These are phyloP conservation scores for Megathymus violae DNA, from an alignment of 1,140 invertebrate genomes.

Conservation along the genomic window DNA sequence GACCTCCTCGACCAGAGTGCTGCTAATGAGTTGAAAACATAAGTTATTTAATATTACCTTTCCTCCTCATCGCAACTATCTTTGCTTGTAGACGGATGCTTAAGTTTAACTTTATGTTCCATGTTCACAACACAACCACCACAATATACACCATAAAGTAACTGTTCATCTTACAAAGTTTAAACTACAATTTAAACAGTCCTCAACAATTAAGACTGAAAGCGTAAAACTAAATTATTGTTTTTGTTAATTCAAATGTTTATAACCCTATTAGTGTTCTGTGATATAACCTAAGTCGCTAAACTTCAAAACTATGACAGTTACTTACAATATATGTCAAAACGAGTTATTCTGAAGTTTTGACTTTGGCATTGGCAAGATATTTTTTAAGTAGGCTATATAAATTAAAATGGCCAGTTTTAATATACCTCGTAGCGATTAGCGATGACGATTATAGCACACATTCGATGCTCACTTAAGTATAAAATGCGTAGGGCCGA, in stretches of 20 bases:
- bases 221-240: not conserved
- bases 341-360: no score
- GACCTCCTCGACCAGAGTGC: no score
- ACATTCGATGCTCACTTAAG: no score
- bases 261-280: slow-evolving; percentile 11
- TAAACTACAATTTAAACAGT: slow-evolving; percentile 8
- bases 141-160: slow-evolving; percentile 22
- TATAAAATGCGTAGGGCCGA: no score
- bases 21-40: not conserved
- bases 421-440: no score
- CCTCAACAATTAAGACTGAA: not conserved
- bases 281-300: no score
- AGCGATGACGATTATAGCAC: no score
- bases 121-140: slow-evolving; percentile 58
- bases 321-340: no score
- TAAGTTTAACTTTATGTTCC: slow-evolving; percentile 59
- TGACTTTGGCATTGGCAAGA: no score
- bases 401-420: no score
- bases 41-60: slow-evolving; percentile 44
- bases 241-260: not conserved
- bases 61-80: slow-evolving; percentile 66
- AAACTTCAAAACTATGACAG: no score
- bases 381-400: not conserved
- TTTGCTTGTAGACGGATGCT: slow-evolving; percentile 59
- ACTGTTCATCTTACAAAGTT: slow-evolving; percentile 26